phyloP scores from a whole-genome alignment of 2,113 vertebrate genomes.

The Triplophysa rosa region DNA sequence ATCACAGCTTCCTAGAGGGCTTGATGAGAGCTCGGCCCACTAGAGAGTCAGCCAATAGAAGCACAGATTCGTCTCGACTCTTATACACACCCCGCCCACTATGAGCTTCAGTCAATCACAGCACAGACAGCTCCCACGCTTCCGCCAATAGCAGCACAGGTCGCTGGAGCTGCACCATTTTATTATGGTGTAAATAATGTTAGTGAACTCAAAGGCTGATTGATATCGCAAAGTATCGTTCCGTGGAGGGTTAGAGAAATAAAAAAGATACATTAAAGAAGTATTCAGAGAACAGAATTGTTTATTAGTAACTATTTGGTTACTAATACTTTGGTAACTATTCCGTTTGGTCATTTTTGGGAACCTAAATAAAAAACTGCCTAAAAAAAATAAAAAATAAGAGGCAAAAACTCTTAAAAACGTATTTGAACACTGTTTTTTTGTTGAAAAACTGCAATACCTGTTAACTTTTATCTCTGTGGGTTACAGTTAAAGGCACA shows the following conservation, averaged over 20 bases:
- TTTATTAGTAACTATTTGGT: no score
- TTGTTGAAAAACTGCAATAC: no score
- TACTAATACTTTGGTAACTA: no score
- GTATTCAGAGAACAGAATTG: not conserved
- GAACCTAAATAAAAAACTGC: no score
- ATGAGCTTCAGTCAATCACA: not conserved
- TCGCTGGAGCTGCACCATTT: conserved; percentile 46
- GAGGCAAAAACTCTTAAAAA: no score
- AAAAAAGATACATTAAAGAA: no score
- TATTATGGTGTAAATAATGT: not conserved
- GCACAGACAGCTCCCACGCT: conserved; percentile 30
- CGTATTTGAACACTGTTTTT: no score
- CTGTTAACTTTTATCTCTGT: no score
- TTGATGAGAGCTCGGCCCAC: conserved; percentile 12
- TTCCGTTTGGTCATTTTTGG: no score
- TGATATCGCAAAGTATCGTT: not conserved
- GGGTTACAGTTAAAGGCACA: no score
- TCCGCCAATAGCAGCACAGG: conserved; percentile 65
- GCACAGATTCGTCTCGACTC: not conserved
- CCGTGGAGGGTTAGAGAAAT: not conserved
- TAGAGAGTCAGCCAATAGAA: conserved; percentile 31
- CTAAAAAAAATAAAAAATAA: no score
- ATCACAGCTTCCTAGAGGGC: conserved; percentile 44
- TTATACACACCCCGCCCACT: not conserved
- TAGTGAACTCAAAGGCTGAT: not conserved